Base-by-base conservation (phyloP, 2,888 invertebrate genomes). In the Hanleya hanleyi region DNA sequence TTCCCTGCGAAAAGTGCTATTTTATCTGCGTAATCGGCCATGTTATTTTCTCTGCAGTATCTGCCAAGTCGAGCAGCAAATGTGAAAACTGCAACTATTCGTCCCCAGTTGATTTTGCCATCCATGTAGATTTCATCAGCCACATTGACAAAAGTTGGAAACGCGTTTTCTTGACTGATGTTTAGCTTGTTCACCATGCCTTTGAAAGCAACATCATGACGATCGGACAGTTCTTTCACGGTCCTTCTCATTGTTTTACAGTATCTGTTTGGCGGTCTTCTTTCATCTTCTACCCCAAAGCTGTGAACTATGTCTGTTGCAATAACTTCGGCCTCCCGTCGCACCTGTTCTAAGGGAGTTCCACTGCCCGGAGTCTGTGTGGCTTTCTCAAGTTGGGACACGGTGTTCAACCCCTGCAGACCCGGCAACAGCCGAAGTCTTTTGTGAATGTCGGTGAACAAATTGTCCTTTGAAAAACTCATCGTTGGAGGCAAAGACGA, bases 91-190 rank as follows among this genome's bases (percentile, higher is more conserved):
- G 88, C 86, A 35, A 89, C 87, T 32, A 89, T 84, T 69, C 89
- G 80, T 35, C 89, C 89, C 89, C 89, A 89, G 74, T 89, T 89
- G 50, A 86, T 85, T 67, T 86, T 84, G 38, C 86, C 86, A 78
- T 89, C 89, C 71, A 83, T 84, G 77, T 88, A 89, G 37, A 89
- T 87, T 81, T 88, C 88, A 80, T 88, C 87, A 7, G 85, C 86
- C 35, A 89, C 86, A 77, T 81, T 84, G 18, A 82, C 84, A 74
- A 89, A 87, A 62, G 87, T 85, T 35, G 78, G 74, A 74, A 87
- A 86, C 49, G 84, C 83, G 75, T 83, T 84, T 64, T 85, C 83
- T 75, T 82, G 79, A 22, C 82, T 78, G 1, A 79, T 61, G 64
- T 87, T 82, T 12, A 89, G 75, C 77, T 86, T 85, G 65, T 84